These are phyloP conservation scores for Leptopilina clavipes DNA, from an alignment of 1,140 invertebrate genomes.

Conservation along the genomic window DNA sequence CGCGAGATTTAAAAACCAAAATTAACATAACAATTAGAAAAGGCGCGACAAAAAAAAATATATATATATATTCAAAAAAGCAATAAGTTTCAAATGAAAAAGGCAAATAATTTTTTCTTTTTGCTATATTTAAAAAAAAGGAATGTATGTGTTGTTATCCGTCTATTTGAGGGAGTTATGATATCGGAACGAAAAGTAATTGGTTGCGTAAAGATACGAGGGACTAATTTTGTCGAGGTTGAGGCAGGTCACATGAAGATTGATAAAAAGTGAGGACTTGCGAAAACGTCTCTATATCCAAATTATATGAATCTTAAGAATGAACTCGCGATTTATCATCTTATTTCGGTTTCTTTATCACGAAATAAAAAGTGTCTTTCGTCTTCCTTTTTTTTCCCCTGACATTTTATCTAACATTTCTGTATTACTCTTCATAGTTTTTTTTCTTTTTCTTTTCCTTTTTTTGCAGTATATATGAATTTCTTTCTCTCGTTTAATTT, in stretches of 20 bases:
- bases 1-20: too few species aligned
- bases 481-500: not conserved
- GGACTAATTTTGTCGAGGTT: slow-evolving; percentile 66
- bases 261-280: slow-evolving; percentile 47
- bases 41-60: too few species aligned
- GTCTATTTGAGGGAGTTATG: slow-evolving; percentile 7
- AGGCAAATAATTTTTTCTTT: too few species aligned
- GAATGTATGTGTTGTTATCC: too few species aligned
- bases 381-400: slow-evolving; percentile 1
- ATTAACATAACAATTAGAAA: too few species aligned
- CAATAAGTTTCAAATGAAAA: too few species aligned
- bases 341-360: slow-evolving; percentile 32
- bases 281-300: slow-evolving; percentile 43
- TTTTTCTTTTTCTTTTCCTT: slow-evolving; percentile 17
- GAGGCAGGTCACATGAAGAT: slow-evolving; percentile 65
- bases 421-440: too few species aligned
- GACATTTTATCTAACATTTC: too few species aligned
- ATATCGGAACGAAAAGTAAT: slow-evolving; percentile 25
- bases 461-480: not conserved
- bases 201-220: slow-evolving; percentile 46
- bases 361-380: not conserved
- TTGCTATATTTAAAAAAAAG: not conserved
- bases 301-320: slow-evolving; percentile 34
- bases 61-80: not conserved
- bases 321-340: slow-evolving; percentile 27